Evolutionary conservation across 2,113 vertebrate genomes (phyloP), one percentile per base, ranked within the genome.

Genomic region (Lutjanus erythropterus): DNA sequence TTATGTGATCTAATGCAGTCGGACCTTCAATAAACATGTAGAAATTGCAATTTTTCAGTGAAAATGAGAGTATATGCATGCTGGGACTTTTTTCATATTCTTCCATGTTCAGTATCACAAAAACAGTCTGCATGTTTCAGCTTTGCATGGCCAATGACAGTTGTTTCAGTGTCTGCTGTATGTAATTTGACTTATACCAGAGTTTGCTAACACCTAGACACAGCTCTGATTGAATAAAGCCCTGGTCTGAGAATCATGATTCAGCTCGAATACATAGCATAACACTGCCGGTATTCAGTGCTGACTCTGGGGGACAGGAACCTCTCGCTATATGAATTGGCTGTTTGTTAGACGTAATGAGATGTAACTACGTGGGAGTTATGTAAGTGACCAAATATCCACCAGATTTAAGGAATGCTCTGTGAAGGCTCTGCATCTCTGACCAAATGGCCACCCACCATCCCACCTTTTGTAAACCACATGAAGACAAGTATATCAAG

Each of bases 311-410:
- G 85, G 85, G 84, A 90, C 83, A 86, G 87, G 80, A 92, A 81
- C 86, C 88, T 84, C 85, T 86, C 16, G 46, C 75, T 35, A 86
- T 87, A 86, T 94, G 93, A 94, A 94, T 93, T 6, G 83, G 73
- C 81, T 52, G 75, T 85, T 90, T 94, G 93, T 94, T 86, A 75
- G 58, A 81, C 31, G 86, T 93, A 92, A 93, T 93, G 90, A 92
- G 90, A 93, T 92, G 93, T 93, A 92, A 84, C 91, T 91, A 92
- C 86, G 78, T 90, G 88, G 88, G 91, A 90, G 92, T 94, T 93
- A 93, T 93, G 91, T 90, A 92, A 94, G 91, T 83, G 84, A 89
- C 91, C 91, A 90, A 91, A 75, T 86, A 88, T 86, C 89, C 89
- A 88, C 85, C 80, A 85, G 84, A 84, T 90, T 89, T 91, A 89